Percentiles rank a stretch among this genome's conserved stretches.
phyloP scores from a whole-genome alignment of 2,888 invertebrate genomes.

The Emmelina monodactyla region DNA sequence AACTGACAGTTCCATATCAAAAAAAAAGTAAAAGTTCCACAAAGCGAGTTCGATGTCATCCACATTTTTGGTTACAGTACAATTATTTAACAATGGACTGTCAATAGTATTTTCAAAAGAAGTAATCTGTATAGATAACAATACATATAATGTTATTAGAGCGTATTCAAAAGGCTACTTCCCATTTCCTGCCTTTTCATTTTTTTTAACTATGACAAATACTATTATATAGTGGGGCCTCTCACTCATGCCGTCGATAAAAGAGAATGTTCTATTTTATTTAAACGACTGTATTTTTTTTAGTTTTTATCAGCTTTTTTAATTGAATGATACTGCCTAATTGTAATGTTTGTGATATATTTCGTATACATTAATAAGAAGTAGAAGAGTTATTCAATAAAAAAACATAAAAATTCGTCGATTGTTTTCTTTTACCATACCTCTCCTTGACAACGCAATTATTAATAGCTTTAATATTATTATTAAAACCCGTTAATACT shows the following conservation, averaged over 20 bases:
- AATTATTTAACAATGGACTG: no score
- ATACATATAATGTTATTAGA: no score
- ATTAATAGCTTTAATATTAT: background rate
- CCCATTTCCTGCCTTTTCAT: slow-evolving; percentile 38
- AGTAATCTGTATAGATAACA: no score
- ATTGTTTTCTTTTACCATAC: slow-evolving; percentile 18
- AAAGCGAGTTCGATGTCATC: no score
- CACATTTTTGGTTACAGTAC: no score
- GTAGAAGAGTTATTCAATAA: slow-evolving; percentile 59
- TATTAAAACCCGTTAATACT: slow-evolving; percentile 17
- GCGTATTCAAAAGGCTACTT: slow-evolving; percentile 26
- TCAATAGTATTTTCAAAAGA: no score
- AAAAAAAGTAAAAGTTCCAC: no score
- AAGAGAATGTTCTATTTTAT: slow-evolving; percentile 5
- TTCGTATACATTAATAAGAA: slow-evolving; percentile 28
- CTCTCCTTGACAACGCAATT: background rate
- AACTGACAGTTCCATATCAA: no score
- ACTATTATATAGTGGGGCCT: background rate
- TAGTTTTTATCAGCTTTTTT: slow-evolving; percentile 52
- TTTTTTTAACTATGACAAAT: slow-evolving; percentile 18
- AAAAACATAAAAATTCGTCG: slow-evolving; percentile 58
- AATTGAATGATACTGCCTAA: slow-evolving; percentile 51
- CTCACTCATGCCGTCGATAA: slow-evolving; percentile 6
- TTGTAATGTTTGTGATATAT: slow-evolving; percentile 57
- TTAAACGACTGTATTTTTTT: slow-evolving; percentile 32